Conservation (phyloP, 2,113 vertebrate genomes). For the Brienomyrus longianalis region DNA sequence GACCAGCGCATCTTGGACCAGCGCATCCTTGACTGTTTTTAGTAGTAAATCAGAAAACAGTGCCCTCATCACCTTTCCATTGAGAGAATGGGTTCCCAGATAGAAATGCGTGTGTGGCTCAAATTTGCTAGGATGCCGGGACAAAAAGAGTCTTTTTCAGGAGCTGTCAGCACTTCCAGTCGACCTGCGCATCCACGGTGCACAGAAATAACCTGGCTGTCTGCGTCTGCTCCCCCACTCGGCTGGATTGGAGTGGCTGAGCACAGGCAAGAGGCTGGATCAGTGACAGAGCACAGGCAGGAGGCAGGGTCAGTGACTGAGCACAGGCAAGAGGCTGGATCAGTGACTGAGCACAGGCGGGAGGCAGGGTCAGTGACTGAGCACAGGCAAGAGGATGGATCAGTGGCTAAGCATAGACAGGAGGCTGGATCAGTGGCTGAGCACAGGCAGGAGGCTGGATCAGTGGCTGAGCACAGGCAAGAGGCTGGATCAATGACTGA, state of each 20-base stretch:
- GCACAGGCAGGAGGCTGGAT: too few species aligned
- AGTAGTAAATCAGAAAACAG: not conserved
- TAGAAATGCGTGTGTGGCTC: not conserved
- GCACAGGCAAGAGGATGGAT: too few species aligned
- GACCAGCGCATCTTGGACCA: not conserved
- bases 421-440: too few species aligned
- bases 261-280: too few species aligned
- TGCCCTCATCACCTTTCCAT: not conserved
- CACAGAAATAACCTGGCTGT: not conserved
- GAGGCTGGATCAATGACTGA: too few species aligned
- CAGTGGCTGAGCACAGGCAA: too few species aligned
- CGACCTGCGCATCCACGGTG: not conserved
- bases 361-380: too few species aligned
- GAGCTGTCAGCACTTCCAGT: not conserved
- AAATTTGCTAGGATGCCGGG: not conserved
- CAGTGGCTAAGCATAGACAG: too few species aligned
- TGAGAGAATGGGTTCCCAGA: not conserved
- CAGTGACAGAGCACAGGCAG: too few species aligned
- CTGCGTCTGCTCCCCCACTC: not conserved
- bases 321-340: too few species aligned
- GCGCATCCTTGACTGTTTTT: not conserved
- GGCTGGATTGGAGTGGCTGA: not conserved
- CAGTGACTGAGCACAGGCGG: too few species aligned
- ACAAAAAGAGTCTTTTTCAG: not conserved
- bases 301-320: too few species aligned